Percentiles rank a stretch among this genome's conserved stretches.
Evolutionary conservation across 2,113 vertebrate species (phyloP).

Genomic region (Myotis yumanensis): DNA sequence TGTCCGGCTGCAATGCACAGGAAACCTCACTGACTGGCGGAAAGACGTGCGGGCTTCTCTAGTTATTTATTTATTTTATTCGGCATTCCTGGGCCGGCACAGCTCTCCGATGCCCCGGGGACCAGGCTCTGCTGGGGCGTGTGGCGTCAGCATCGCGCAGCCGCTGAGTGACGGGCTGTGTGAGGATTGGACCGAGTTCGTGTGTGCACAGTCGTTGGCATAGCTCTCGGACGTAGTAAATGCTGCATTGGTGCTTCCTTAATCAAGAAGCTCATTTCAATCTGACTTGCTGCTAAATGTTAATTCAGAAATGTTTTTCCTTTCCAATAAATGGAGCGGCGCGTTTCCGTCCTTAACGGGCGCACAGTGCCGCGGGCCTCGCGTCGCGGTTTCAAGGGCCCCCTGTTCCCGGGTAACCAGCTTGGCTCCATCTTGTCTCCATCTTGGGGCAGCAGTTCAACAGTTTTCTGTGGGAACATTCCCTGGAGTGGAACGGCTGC

Average conservation of each 20-base stretch:
- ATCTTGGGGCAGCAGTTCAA: neutral
- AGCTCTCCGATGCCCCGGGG: neutral
- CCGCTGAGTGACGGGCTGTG: neutral
- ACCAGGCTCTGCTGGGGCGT: no score
- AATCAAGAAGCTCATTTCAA: neutral
- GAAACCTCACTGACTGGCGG: neutral
- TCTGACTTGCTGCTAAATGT: neutral
- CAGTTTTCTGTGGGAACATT: neutral
- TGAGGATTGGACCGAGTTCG: neutral
- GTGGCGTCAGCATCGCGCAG: accelerated
- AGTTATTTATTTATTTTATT: neutral
- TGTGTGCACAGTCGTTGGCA: neutral
- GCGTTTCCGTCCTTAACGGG: neutral
- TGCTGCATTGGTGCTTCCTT: neutral
- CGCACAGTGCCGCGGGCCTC: neutral
- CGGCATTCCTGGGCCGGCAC: neutral
- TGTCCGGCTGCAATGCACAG: neutral
- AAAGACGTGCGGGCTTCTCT: neutral
- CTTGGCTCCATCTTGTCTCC: neutral
- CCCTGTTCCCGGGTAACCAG: neutral
- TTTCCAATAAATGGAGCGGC: neutral
- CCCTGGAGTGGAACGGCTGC: neutral
- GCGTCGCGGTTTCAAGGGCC: neutral
- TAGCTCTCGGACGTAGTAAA: neutral
- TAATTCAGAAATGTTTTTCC: neutral